Conservation (phyloP, 1,140 invertebrate species). For the Meteorus sp. region DNA sequence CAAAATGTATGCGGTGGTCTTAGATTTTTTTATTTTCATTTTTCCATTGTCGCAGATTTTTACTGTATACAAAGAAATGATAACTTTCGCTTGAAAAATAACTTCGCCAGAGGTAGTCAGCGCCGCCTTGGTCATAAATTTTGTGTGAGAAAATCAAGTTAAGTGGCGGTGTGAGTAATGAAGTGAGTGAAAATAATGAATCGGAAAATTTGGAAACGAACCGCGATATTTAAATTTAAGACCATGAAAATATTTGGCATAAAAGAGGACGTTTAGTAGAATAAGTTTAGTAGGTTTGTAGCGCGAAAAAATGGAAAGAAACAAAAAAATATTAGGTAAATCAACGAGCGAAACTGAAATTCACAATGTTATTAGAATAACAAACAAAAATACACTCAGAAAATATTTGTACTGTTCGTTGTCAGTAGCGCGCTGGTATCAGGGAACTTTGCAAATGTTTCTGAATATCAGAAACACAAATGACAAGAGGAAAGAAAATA, state of each 20-base stretch:
- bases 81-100: slow-evolving; percentile 24
- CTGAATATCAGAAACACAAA: not conserved
- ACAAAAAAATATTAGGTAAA: slow-evolving; percentile 24
- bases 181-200: not conserved
- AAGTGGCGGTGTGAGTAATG: not conserved
- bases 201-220: not conserved
- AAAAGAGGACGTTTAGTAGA: slow-evolving; percentile 39
- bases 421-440: slow-evolving; percentile 52
- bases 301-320: slow-evolving; percentile 11
- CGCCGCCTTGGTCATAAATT: slow-evolving; percentile 10
- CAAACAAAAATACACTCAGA: not conserved
- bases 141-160: slow-evolving; percentile 11
- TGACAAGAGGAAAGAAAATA: not conserved
- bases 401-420: slow-evolving; percentile 53
- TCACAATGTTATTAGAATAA: slow-evolving; percentile 47
- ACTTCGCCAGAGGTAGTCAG: slow-evolving; percentile 2
- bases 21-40: too few species aligned
- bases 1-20: too few species aligned
- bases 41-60: slow-evolving; percentile 39
- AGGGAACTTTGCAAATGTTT: slow-evolving; percentile 42
- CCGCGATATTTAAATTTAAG: not conserved
- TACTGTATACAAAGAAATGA: slow-evolving; percentile 38
- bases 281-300: slow-evolving; percentile 51
- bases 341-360: slow-evolving; percentile 40
- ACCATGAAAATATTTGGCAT: slow-evolving; percentile 28